Evolutionary conservation across 2,888 invertebrate genomes (phyloP), one percentile per base, ranked within the genome.

Genomic region (Drosophila meridionalis): DNA sequence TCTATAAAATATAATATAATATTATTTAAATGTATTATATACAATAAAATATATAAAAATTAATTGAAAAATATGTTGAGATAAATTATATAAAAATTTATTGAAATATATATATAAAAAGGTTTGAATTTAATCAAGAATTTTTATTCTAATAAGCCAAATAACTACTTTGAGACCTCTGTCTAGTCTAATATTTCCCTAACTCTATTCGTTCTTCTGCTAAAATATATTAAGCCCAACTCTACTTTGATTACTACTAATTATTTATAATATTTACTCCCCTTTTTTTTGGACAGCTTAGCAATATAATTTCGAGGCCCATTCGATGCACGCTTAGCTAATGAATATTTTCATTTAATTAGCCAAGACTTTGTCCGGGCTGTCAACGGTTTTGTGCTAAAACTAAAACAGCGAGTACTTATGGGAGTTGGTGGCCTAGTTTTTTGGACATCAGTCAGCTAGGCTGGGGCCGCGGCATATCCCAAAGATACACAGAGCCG

Each of bases 321-420:
- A 42, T 45, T 67, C 50, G 40, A 42, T 58, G 63, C 7, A 9
- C 67, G 57, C 69, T 63, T 58, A 48, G 50, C 64, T 68, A 73
- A 72, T 77, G 79, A 77, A 80, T 85, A 74, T 89, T 85, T 87
- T 85, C 78, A 80, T 87, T 85, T 82, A 84, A 85, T 89, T 89
- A 85, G 74, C 36, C 28, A 9, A 47, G 59, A 42, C 68, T 59
- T 73, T 43, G 65, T 61, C 55, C 30, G 55, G 56, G 45, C 68
- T 72, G 69, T 80, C 57, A 76, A 80, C 80, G 67, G 76, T 65
- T 60, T 66, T 48, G 28, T 42, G 73, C 69, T 65, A 75, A 76
- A 87, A 61, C 76, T 75, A 89, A 88, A 86, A 86, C 76, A 83
- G 42, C 32, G 67, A 67, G 58, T 66, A 56, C 63, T 61, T 43